phyloP scores from a whole-genome alignment of 2,113 vertebrate genomes.

The Burhinus bistriatus region DNA sequence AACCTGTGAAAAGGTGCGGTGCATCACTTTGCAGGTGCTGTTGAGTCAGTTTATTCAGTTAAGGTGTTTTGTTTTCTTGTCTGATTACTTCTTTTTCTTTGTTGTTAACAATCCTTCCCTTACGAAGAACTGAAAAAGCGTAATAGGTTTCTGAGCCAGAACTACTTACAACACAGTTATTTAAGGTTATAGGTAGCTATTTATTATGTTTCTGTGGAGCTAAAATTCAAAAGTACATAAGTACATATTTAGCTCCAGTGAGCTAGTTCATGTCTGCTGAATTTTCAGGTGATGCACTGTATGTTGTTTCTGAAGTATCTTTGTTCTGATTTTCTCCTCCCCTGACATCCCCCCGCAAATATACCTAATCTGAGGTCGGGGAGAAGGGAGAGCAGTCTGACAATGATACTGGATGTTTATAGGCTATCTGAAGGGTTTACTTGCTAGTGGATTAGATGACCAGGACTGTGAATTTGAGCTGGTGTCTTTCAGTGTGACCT shows the following conservation, averaged over 20 bases:
- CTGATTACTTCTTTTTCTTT: not conserved
- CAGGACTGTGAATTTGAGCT: not conserved
- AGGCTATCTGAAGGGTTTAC: not conserved
- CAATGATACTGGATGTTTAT: not conserved
- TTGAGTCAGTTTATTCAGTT: not conserved
- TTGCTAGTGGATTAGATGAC: not conserved
- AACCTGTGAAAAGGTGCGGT: not conserved
- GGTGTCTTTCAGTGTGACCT: not conserved
- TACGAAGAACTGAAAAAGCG: not conserved
- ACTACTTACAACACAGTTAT: not conserved
- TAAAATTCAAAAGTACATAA: not conserved
- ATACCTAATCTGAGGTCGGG: not conserved
- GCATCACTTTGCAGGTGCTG: not conserved
- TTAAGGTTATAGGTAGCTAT: not conserved
- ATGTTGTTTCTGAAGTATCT: not conserved
- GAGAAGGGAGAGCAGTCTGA: not conserved
- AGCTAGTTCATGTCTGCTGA: not conserved
- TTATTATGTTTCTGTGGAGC: not conserved
- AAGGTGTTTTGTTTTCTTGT: not conserved
- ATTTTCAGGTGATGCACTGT: not conserved
- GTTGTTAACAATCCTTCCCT: not conserved
- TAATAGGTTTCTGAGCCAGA: not conserved
- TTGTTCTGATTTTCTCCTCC: not conserved
- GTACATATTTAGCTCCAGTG: not conserved
- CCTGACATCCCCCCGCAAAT: rapidly evolving